Evolutionary conservation across 2,888 invertebrate species (phyloP).

Genomic region (Standfussiana lucernea): DNA sequence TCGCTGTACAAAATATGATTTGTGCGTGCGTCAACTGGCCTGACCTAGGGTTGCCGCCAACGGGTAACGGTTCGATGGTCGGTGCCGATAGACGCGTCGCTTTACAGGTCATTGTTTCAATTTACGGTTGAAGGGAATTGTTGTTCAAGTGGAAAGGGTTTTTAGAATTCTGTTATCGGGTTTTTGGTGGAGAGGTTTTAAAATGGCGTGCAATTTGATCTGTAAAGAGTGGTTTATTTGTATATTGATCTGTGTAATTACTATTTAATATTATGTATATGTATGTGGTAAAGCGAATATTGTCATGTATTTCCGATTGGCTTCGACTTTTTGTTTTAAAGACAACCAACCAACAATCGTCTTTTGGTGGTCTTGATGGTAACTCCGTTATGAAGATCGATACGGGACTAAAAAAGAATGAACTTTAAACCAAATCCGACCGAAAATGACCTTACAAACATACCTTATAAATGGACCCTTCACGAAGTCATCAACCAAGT

Average conservation of each 20-base stretch:
- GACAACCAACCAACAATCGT: not conserved
- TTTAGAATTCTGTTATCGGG: not conserved
- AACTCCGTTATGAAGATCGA: not conserved
- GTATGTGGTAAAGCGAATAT: not conserved
- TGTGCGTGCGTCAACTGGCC: slow-evolving; percentile 28
- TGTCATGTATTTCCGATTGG: not conserved
- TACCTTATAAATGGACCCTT: no score
- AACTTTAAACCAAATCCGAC: not conserved
- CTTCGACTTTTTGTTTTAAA: not conserved
- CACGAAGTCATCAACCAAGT: no score
- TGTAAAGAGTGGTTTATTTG: not conserved
- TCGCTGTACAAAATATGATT: slow-evolving; percentile 47
- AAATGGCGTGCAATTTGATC: not conserved
- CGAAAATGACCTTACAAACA: not conserved
- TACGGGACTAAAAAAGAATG: not conserved
- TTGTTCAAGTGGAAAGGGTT: slow-evolving; percentile 7
- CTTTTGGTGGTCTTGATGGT: not conserved
- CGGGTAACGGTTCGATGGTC: slow-evolving; percentile 8
- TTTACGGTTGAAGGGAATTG: slow-evolving; percentile 24
- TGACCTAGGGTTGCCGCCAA: slow-evolving; percentile 31
- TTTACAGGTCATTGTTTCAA: slow-evolving; percentile 27
- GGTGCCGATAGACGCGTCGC: slow-evolving; percentile 11
- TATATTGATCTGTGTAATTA: not conserved
- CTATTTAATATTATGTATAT: not conserved
- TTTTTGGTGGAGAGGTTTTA: not conserved